Evolutionary conservation across 1,140 invertebrate genomes (phyloP).

Genomic region (Ceratosolen fusciceps): DNA sequence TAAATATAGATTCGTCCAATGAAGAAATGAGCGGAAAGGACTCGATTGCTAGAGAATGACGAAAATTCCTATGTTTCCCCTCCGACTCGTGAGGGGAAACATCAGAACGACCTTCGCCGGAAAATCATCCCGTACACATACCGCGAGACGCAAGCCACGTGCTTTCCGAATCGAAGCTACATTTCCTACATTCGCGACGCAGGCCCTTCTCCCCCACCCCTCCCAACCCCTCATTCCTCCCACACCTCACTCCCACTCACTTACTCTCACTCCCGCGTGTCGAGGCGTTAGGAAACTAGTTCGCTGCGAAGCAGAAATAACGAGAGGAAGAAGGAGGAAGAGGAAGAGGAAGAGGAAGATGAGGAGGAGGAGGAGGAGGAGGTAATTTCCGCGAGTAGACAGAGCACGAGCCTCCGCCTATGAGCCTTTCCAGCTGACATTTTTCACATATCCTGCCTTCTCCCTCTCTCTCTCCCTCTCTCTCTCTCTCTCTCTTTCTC

Average conservation of each 20-base stretch:
- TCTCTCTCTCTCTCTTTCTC: slow-evolving; percentile 52
- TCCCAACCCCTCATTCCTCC: no score
- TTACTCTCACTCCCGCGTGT: background rate
- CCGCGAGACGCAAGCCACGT: background rate
- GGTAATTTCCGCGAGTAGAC: slow-evolving; percentile 38
- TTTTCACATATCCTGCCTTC: slow-evolving; percentile 57
- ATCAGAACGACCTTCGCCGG: background rate
- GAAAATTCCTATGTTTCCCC: slow-evolving; percentile 1
- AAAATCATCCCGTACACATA: background rate
- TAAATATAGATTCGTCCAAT: no score
- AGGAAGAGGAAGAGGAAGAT: background rate
- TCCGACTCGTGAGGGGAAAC: background rate
- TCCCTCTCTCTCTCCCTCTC: slow-evolving; percentile 53
- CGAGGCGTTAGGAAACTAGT: background rate
- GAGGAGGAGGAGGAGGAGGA: no score
- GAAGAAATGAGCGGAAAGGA: background rate
- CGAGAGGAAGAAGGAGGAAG: background rate
- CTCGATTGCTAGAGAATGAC: background rate
- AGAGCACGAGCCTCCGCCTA: no score
- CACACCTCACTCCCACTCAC: no score
- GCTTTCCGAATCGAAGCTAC: background rate
- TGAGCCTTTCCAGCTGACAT: background rate
- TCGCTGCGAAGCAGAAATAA: background rate
- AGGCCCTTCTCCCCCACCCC: no score
- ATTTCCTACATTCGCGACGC: background rate